Conservation (phyloP, 2,888 invertebrate species). For the Encarsia formosa region DNA sequence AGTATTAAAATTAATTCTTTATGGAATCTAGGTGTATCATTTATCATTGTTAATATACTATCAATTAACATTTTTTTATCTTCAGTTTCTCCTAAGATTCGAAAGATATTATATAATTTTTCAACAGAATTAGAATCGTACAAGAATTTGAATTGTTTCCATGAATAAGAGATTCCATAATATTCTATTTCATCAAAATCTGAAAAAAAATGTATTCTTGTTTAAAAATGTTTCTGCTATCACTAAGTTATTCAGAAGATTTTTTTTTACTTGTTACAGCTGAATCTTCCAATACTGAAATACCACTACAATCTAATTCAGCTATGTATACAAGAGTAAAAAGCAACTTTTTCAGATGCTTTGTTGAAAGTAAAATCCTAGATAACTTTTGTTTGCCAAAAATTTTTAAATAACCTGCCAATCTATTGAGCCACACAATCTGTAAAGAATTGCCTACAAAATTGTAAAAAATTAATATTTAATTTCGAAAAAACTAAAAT, state of each 20-base stretch:
- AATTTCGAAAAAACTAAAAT: too few species aligned
- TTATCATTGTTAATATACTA: slow-evolving; percentile 59
- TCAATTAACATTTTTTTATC: slow-evolving; percentile 60
- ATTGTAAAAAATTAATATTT: background rate
- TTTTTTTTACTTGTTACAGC: slow-evolving; percentile 40
- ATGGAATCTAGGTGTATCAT: slow-evolving; percentile 52
- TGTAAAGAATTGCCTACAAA: slow-evolving; percentile 60
- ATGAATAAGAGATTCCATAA: slow-evolving; percentile 51
- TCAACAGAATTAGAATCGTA: slow-evolving; percentile 50
- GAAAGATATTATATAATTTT: slow-evolving; percentile 58
- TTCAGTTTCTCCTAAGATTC: slow-evolving; percentile 56
- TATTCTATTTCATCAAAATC: slow-evolving; percentile 49
- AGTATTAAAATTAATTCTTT: slow-evolving; percentile 63
- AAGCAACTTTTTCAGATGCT: slow-evolving; percentile 58
- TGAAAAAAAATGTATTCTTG: slow-evolving; percentile 23
- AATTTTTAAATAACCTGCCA: slow-evolving; percentile 65
- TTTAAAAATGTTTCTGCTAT: too few species aligned
- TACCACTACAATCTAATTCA: slow-evolving; percentile 53
- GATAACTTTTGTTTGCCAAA: slow-evolving; percentile 59
- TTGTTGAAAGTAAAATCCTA: slow-evolving; percentile 55
- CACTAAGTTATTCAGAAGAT: slow-evolving; percentile 3
- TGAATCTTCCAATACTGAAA: slow-evolving; percentile 57
- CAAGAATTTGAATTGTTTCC: slow-evolving; percentile 65
- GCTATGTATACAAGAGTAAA: slow-evolving; percentile 56
- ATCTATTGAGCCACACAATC: slow-evolving; percentile 59